Percentiles rank a stretch among this genome's conserved stretches.
Conservation (phyloP, 2,113 vertebrate genomes). For the Petromus typicus region DNA sequence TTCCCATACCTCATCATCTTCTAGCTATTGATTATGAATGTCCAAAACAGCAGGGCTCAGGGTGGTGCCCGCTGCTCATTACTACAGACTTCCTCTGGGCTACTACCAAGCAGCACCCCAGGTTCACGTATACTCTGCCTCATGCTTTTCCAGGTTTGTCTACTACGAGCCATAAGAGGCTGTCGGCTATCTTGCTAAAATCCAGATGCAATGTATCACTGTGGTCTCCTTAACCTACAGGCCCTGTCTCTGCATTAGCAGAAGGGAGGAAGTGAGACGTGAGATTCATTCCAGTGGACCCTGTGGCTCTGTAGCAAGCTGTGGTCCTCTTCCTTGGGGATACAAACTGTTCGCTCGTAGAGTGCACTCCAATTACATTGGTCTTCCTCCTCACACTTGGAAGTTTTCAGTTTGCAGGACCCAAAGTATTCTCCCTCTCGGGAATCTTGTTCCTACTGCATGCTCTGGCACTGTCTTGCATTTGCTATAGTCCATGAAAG, state of each 20-base stretch:
- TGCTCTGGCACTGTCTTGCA: background rate
- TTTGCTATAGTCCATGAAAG: background rate
- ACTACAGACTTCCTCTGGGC: background rate
- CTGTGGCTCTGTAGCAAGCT: background rate
- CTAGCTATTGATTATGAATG: background rate
- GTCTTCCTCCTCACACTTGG: background rate
- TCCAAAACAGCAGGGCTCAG: background rate
- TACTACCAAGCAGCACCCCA: background rate
- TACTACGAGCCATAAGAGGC: background rate
- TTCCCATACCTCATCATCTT: background rate
- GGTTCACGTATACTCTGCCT: background rate
- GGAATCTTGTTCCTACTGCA: background rate
- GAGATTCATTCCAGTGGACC: background rate
- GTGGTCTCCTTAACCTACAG: background rate
- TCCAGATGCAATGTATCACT: background rate
- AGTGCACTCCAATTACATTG: fast-evolving
- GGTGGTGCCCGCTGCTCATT: background rate
- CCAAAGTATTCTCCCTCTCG: background rate
- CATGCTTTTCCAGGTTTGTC: background rate
- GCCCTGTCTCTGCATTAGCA: background rate
- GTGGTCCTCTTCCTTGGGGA: background rate
- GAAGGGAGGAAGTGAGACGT: background rate
- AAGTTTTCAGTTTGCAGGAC: background rate
- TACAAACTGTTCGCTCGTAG: background rate
- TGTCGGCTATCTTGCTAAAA: background rate